These are phyloP conservation scores for Tuta absoluta DNA, from an alignment of 2,888 invertebrate species.

Conservation along the genomic window DNA sequence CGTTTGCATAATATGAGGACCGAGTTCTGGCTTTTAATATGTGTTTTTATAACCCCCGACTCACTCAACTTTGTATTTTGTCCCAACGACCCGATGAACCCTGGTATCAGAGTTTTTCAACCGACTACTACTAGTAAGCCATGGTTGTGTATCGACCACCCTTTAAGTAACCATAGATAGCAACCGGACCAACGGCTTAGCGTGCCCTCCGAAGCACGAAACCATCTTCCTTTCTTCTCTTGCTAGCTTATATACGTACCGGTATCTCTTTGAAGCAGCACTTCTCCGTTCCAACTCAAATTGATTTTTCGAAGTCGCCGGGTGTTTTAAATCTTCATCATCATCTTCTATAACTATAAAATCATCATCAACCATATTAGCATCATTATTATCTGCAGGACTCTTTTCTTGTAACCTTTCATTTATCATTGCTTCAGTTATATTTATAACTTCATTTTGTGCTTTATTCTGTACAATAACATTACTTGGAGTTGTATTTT, in stretches of 20 bases:
- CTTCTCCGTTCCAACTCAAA: conserved; percentile 51
- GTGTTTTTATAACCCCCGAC: too few species aligned
- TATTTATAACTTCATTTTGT: background rate
- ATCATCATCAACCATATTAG: conserved; percentile 29
- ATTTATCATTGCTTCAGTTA: background rate
- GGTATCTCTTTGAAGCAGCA: conserved; percentile 62
- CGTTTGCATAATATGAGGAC: too few species aligned
- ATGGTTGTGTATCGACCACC: too few species aligned
- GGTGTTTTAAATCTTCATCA: conserved; percentile 7
- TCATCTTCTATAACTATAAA: conserved; percentile 20
- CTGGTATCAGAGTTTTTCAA: too few species aligned
- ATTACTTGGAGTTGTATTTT: background rate
- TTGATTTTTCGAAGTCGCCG: conserved; percentile 30
- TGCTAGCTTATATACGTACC: conserved; percentile 35
- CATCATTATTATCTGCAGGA: background rate
- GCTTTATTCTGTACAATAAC: background rate
- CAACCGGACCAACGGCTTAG: too few species aligned
- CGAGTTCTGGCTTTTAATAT: too few species aligned
- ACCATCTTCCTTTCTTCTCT: too few species aligned
- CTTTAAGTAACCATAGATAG: too few species aligned
- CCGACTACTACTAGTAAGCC: too few species aligned
- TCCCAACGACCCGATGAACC: too few species aligned
- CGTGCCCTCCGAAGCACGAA: too few species aligned
- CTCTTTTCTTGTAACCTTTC: background rate
- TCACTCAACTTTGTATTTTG: too few species aligned